These are phyloP conservation scores for Polypedilum pembai DNA, from an alignment of 1,140 invertebrate genomes.

Conservation along the genomic window DNA sequence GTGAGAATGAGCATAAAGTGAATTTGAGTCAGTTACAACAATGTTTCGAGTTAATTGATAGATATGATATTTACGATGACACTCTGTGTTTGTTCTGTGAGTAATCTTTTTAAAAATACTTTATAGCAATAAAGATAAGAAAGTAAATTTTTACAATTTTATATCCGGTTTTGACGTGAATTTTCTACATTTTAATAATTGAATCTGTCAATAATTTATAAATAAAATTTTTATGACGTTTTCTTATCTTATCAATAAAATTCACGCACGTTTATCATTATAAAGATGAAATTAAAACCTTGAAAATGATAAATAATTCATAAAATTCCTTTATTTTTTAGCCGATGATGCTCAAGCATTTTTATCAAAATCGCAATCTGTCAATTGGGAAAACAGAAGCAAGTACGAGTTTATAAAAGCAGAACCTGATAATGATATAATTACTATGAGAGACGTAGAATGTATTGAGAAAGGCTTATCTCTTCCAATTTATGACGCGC, in stretches of 20 bases:
- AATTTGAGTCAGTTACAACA: slow-evolving; percentile 47
- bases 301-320: background rate
- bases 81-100: slow-evolving; percentile 49
- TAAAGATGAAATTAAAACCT: too few relatives aligned
- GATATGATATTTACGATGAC: slow-evolving; percentile 60
- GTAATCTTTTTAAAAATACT: slow-evolving; percentile 31
- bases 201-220: too few relatives aligned
- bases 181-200: too few relatives aligned
- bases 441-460: slow-evolving; percentile 48
- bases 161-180: too few relatives aligned
- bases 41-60: slow-evolving; percentile 52
- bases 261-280: too few relatives aligned
- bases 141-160: too few relatives aligned
- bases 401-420: slow-evolving; percentile 24
- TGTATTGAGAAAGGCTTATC: slow-evolving; percentile 46
- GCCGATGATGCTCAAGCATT: slow-evolving; percentile 43
- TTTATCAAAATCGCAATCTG: background rate
- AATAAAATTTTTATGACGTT: too few relatives aligned
- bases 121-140: too few relatives aligned
- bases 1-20: slow-evolving; percentile 37
- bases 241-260: too few relatives aligned
- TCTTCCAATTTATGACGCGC: slow-evolving; percentile 59
- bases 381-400: slow-evolving; percentile 30
- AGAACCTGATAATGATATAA: slow-evolving; percentile 33
- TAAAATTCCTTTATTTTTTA: slow-evolving; percentile 32